These are phyloP conservation scores for Kryptolebias marmoratus DNA, from an alignment of 2,113 vertebrate species.

Conservation along the genomic window DNA sequence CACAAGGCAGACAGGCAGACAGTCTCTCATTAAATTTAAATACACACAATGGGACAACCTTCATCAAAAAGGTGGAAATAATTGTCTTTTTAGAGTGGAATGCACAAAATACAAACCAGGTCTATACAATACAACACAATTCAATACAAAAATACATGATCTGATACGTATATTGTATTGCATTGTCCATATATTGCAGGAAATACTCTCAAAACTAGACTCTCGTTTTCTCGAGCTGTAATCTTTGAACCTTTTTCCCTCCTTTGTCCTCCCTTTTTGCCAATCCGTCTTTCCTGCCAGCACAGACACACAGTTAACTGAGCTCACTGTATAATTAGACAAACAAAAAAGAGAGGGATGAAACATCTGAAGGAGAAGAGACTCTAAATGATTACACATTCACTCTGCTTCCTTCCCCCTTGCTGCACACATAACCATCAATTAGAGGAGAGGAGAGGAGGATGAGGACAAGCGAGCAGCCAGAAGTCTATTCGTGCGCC, in stretches of 20 bases:
- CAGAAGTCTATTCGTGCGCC: constrained; percentile 79
- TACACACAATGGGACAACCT: constrained; percentile 48
- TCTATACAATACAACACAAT: no score
- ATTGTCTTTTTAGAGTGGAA: constrained; percentile 13
- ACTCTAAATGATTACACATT: constrained; percentile 85
- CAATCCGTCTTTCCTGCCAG: constrained; percentile 39
- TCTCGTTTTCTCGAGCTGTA: constrained; percentile 24
- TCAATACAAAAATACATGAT: no score
- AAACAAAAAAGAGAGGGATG: constrained; percentile 80
- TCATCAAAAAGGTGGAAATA: constrained; percentile 40
- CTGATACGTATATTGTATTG: not conserved
- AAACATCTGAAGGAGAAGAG: constrained; percentile 80
- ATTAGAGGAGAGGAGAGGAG: constrained; percentile 81
- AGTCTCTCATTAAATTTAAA: constrained; percentile 48
- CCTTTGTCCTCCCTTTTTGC: constrained; percentile 49
- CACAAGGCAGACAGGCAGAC: constrained; percentile 13
- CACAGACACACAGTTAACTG: constrained; percentile 59
- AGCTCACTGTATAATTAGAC: constrained; percentile 80
- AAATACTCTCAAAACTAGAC: constrained; percentile 23
- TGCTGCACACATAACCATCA: constrained; percentile 80
- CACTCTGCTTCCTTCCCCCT: constrained; percentile 81
- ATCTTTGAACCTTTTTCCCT: constrained; percentile 27
- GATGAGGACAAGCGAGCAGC: constrained; percentile 76
- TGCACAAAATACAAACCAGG: not conserved
- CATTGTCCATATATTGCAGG: not conserved